Base-by-base conservation (phyloP, 2,888 invertebrate genomes). In the Rhagophthalmus giganteus region DNA sequence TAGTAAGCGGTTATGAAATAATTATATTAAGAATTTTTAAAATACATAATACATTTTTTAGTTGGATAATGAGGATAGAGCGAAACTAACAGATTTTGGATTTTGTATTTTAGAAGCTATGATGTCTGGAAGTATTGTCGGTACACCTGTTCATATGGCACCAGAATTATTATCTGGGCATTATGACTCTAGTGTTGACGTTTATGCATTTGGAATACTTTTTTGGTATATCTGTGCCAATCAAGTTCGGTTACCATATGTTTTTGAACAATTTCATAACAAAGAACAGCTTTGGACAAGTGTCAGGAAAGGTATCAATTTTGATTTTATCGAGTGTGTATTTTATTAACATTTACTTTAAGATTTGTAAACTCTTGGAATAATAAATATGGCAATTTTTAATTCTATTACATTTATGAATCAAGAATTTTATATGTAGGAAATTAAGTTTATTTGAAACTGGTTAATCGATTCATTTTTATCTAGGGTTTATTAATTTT, bases 151-250 rank as follows among this genome's bases (percentile, higher is more conserved):
- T 49, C 93, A 94, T 73, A 93, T 94, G 93, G 92, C 93, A 7
- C 94, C 94, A 0, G 93, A 94, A 72, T 78, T 94, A 38, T 80
- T 92, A 51, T 83, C 83, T 8, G 90, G 91, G 0, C 82, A 83
- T 54, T 93, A 93, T 66, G 88, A 90, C 68, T 86, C 85, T 54
- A 84, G 85, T 52, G 92, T 94, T 5, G 93, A 94, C 66, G 88
- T 93, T 0, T 94, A 93, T 68, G 93, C 93, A 1, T 93, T 94
- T 70, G 93, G 92, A 2, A 88, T 94, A 51, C 76, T 93, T 27
- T 91, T 93, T 74, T 93, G 93, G 93, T 93, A 92, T 64, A 81
- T 92, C 42, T 93, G 92, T 71, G 88, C 92, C 0, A 91, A 91
- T 0, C 85, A 87, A 66, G 86, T 90, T 0, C 81, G 81, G 58